Conservation (phyloP, 1,140 invertebrate genomes). For the Drosophila sechellia region DNA sequence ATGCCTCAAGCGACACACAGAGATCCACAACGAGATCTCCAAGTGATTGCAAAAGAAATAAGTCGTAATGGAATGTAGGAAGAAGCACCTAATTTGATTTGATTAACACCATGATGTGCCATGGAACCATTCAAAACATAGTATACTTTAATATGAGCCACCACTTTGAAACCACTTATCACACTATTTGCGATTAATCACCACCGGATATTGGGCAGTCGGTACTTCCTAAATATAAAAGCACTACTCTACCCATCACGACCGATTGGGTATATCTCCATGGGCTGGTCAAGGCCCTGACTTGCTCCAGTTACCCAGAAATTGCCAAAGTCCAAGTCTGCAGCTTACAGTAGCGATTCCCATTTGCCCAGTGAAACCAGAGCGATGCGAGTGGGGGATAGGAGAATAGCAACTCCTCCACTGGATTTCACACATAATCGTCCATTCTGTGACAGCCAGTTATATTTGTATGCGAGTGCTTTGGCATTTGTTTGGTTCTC, state of each 20-base stretch:
- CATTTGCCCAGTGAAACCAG: constrained; percentile 16
- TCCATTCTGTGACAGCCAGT: constrained; percentile 1
- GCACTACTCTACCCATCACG: background rate
- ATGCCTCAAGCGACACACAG: constrained; percentile 43
- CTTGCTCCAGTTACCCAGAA: constrained; percentile 28
- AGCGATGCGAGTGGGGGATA: background rate
- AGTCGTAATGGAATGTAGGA: background rate
- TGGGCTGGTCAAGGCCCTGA: constrained; percentile 13
- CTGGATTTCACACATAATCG: constrained; percentile 20
- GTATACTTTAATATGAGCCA: background rate
- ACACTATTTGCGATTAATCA: background rate
- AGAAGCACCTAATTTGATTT: too few species aligned
- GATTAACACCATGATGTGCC: too few species aligned
- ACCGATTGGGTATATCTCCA: background rate
- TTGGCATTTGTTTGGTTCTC: constrained; percentile 31
- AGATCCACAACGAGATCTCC: constrained; percentile 36
- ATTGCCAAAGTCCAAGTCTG: constrained; percentile 17
- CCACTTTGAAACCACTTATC: background rate
- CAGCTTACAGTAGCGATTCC: constrained; percentile 14
- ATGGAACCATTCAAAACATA: background rate
- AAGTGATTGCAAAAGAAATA: too few species aligned
- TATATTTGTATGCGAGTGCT: constrained; percentile 19
- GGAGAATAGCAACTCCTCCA: background rate
- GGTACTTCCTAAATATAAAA: background rate
- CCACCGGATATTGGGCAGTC: background rate